Evolutionary conservation across 2,113 vertebrate genomes (phyloP).

Genomic region (Herpailurus yagouaroundi): DNA sequence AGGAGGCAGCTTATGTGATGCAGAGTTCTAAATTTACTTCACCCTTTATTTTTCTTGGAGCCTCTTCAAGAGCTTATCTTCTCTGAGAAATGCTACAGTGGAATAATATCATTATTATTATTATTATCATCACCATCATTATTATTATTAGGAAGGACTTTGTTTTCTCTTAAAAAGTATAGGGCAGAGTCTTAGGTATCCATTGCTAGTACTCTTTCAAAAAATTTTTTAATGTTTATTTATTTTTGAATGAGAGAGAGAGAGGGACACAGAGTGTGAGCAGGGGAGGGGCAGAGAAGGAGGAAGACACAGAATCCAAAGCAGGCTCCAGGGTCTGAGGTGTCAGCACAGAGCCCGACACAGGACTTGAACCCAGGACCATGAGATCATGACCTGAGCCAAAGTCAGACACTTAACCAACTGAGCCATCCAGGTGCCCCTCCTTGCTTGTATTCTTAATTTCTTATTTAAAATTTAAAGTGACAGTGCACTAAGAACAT

Average conservation of each 20-base stretch:
- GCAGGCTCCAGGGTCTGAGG: too few relatives aligned
- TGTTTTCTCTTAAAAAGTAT: conserved; percentile 40
- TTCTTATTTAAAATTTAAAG: conserved; percentile 49
- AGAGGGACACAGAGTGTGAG: too few relatives aligned
- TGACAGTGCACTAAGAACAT: neutral
- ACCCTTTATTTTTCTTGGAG: conserved; percentile 54
- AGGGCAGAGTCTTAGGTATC: neutral
- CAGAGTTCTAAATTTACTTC: conserved; percentile 45
- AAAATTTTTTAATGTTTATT: conserved; percentile 10
- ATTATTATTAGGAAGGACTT: conserved; percentile 38
- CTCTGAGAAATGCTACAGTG: neutral
- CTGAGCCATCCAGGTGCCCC: too few relatives aligned
- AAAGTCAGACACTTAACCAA: too few relatives aligned
- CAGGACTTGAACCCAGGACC: too few relatives aligned
- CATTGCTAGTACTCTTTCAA: neutral
- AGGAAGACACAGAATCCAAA: too few relatives aligned
- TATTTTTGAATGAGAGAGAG: too few relatives aligned
- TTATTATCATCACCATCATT: neutral
- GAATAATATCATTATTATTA: neutral
- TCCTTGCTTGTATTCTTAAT: neutral
- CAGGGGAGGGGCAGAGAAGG: too few relatives aligned
- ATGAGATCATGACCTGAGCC: too few relatives aligned
- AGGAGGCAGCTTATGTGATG: neutral
- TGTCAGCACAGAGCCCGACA: too few relatives aligned
- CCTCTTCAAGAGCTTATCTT: conserved; percentile 50